Percentiles rank a stretch among this genome's conserved stretches.
These are phyloP conservation scores for Clarias macrocephalus DNA, from an alignment of 2,113 vertebrate genomes.

Conservation along the genomic window DNA sequence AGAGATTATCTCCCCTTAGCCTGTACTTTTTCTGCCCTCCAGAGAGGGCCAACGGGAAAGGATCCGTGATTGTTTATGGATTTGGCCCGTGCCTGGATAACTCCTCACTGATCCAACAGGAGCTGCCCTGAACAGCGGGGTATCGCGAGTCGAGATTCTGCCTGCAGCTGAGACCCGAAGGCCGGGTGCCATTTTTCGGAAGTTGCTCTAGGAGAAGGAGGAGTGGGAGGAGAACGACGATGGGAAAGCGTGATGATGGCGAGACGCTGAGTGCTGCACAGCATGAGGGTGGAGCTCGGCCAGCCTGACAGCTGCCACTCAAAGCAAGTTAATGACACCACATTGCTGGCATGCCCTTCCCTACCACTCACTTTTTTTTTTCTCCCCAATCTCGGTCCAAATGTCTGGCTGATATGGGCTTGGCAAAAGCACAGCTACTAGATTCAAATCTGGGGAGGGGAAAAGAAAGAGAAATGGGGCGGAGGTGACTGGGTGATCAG, in stretches of 20 bases:
- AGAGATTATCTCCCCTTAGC: slow-evolving; percentile 40
- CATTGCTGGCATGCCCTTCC: slow-evolving; percentile 64
- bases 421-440: slow-evolving; percentile 23
- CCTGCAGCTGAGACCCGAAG: slow-evolving; percentile 50
- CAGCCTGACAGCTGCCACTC: slow-evolving; percentile 81
- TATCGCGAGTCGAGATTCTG: slow-evolving; percentile 58
- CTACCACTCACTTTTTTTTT: slow-evolving; percentile 31
- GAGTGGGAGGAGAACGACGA: slow-evolving; percentile 50
- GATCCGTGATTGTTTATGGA: slow-evolving; percentile 31
- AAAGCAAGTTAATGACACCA: slow-evolving; percentile 75
- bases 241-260: slow-evolving; percentile 58
- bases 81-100: slow-evolving; percentile 37
- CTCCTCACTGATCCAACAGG: slow-evolving; percentile 52
- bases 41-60: slow-evolving; percentile 35
- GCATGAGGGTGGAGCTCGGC: slow-evolving; percentile 72
- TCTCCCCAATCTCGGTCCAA: slow-evolving; percentile 51
- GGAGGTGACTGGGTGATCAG: slow-evolving; percentile 36
- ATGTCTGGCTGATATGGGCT: slow-evolving; percentile 31
- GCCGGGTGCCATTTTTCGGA: slow-evolving; percentile 48
- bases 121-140: slow-evolving; percentile 53
- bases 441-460: slow-evolving; percentile 26
- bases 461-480: slow-evolving; percentile 23
- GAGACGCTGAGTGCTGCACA: slow-evolving; percentile 61
- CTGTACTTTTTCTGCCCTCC: slow-evolving; percentile 33
- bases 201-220: slow-evolving; percentile 56